Percentiles rank a stretch among this genome's conserved stretches.
phyloP scores from a whole-genome alignment of 2,113 vertebrate species.

The Gymnarchus niloticus region DNA sequence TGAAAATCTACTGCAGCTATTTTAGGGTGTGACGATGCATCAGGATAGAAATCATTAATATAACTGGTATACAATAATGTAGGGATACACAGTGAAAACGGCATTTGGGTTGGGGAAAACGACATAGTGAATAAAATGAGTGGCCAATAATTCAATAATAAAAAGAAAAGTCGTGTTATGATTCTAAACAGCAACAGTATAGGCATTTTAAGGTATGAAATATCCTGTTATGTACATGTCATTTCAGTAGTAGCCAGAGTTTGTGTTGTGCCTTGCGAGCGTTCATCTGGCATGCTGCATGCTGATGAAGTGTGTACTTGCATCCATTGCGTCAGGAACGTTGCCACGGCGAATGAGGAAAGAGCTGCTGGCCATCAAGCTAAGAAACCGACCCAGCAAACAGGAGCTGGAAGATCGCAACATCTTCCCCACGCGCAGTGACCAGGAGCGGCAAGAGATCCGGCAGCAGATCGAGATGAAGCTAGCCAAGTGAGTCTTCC shows the following conservation, averaged over 20 bases:
- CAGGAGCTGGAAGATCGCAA: constrained; percentile 94
- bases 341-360: constrained; percentile 88
- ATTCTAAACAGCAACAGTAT: too few relatives aligned
- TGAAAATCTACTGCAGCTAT: neutral
- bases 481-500: constrained; percentile 84
- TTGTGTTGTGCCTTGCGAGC: neutral
- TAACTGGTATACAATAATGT: neutral
- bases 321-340: constrained; percentile 66
- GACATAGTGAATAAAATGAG: neutral
- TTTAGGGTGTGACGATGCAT: neutral
- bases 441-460: constrained; percentile 89
- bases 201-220: neutral
- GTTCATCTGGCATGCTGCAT: neutral
- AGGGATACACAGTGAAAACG: neutral
- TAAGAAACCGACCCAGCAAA: constrained; percentile 87
- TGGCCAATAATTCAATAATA: neutral
- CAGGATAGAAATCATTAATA: too few relatives aligned
- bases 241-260: too few relatives aligned
- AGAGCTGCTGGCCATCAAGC: constrained; percentile 87
- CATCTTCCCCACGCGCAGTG: constrained; percentile 88
- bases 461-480: constrained; percentile 95
- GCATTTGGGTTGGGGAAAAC: neutral
- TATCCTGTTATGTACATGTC: too few relatives aligned
- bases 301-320: constrained; percentile 15
- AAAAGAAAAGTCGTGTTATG: neutral